Base-by-base conservation (phyloP, 2,113 vertebrate genomes). In the Panthera tigris region DNA sequence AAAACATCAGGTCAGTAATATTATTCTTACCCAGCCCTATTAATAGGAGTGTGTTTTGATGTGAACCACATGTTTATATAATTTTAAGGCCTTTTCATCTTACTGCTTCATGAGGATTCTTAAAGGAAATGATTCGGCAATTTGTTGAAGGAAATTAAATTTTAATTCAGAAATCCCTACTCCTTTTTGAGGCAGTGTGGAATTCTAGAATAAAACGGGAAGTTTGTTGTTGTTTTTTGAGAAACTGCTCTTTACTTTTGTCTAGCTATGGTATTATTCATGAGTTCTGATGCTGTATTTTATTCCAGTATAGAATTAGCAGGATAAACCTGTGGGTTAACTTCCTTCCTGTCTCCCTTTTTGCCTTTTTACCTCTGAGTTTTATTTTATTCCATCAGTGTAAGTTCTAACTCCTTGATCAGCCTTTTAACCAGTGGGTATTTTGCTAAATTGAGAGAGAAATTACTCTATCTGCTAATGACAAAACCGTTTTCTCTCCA, bases 1-100 rank as follows among this genome's bases (percentile, higher is more conserved):
- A 98, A 66, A 96, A 97, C 83, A 97, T 98, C 98, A 98, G 98
- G 99, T 99, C 94, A 98, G 99, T 98, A 90, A 91, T 27, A 3
- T 0, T 94, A n/a, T 91, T 89, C 55, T 93, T 86, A 78, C 5
- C 3, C 41, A 57, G 9, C 57, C 13, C 16, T 96, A 18, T 45
- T 86, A 55, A 65, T 55, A 14, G 65, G 39, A 85, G 23, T 36
- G 13, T 39, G 14, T 94, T 61, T 91, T 96, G 83, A 91, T 89
- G 45, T 79, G 71, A 92, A 61, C 1, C 27, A 29, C 7, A 55
- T 81, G 15, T 66, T 92, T 52, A 52, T 78, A 29, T 71, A 66
- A 80, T 36, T 68, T 79, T 81, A 83, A 76, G 61, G 21, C 14
- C 8, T 76, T 93, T 94, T 87, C 31, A 73, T 87, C 50, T 69